Conservation (phyloP, 2,113 vertebrate species). For the Brevimyrus niger region DNA sequence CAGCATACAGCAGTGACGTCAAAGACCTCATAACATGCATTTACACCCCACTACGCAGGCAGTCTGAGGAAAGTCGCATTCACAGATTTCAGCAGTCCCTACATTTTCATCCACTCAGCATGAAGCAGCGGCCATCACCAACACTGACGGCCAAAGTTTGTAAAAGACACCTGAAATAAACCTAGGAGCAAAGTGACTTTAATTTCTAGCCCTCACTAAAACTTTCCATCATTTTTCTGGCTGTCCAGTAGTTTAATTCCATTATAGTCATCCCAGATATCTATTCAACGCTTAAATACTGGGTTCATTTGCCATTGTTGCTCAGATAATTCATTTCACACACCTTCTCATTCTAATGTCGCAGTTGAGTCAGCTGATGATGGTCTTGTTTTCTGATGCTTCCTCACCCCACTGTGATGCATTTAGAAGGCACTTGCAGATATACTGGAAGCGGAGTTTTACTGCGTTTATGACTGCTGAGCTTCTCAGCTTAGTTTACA, state of each 20-base stretch:
- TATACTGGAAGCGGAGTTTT: background rate
- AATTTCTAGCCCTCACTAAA: background rate
- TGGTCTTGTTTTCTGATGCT: background rate
- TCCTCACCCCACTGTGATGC: background rate
- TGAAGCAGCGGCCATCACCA: background rate
- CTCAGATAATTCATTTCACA: background rate
- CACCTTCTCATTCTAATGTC: background rate
- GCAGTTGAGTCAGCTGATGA: background rate
- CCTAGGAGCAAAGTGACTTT: background rate
- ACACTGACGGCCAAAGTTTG: background rate
- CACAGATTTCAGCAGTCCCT: background rate
- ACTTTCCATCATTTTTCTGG: background rate
- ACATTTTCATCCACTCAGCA: conserved; percentile 1
- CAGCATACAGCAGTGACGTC: conserved; percentile 36
- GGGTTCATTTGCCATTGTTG: background rate
- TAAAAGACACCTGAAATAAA: background rate
- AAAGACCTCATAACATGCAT: background rate
- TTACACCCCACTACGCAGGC: background rate
- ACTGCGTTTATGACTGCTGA: background rate
- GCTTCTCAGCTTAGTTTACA: background rate
- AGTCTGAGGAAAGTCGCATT: background rate
- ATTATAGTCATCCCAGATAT: background rate
- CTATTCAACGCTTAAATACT: background rate
- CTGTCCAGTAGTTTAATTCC: background rate
- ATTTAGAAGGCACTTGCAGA: background rate